These are phyloP conservation scores for Orchestes rusci DNA, from an alignment of 2,888 invertebrate genomes.

Conservation along the genomic window DNA sequence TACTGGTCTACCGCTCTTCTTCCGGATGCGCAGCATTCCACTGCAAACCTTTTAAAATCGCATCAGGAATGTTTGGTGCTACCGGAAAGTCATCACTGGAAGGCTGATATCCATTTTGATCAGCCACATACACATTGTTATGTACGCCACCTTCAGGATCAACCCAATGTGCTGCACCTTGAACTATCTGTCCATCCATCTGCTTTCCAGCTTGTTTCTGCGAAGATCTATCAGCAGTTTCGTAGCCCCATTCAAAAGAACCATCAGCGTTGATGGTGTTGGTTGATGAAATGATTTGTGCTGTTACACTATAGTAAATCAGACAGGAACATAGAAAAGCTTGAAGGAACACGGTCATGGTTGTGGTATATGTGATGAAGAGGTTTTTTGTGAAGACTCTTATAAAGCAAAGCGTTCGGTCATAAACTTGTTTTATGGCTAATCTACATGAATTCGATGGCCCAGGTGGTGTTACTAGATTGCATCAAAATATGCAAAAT, in stretches of 20 bases:
- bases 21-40: slow-evolving; percentile 42
- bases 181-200: slow-evolving; percentile 5
- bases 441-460: too few species aligned
- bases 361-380: too few species aligned
- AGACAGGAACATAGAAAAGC: too few species aligned
- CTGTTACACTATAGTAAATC: too few species aligned
- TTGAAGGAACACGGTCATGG: too few species aligned
- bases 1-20: slow-evolving; percentile 1
- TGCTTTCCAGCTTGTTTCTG: slow-evolving; percentile 43
- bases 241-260: slow-evolving; percentile 44
- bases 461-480: too few species aligned
- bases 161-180: slow-evolving; percentile 6
- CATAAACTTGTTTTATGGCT: too few species aligned
- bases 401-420: too few species aligned
- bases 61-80: slow-evolving; percentile 45
- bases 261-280: slow-evolving; percentile 10
- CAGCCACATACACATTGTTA: slow-evolving; percentile 1
- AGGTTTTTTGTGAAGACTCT: too few species aligned
- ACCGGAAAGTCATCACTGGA: slow-evolving; percentile 40
- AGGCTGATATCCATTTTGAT: slow-evolving; percentile 48
- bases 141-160: slow-evolving; percentile 1
- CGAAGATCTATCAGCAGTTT: slow-evolving; percentile 53
- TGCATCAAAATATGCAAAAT: too few species aligned
- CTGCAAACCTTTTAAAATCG: slow-evolving; percentile 49
- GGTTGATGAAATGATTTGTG: too few species aligned